Evolutionary conservation across 2,888 invertebrate genomes (phyloP).

Genomic region (Achlya flavicornis): DNA sequence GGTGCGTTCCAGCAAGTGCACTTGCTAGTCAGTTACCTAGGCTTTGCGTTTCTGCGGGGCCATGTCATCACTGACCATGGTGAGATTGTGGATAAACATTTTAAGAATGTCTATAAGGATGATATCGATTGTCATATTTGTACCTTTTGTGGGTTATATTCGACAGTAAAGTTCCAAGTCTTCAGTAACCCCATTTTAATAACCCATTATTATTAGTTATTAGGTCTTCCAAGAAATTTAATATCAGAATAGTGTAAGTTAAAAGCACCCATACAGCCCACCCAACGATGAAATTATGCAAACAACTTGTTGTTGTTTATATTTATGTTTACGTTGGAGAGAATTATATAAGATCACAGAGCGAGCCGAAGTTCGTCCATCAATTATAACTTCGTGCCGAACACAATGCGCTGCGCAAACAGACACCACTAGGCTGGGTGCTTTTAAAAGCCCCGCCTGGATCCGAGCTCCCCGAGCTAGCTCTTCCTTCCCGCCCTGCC

Average conservation of each 20-base stretch:
- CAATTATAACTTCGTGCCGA: constrained; percentile 23
- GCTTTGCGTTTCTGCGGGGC: no score
- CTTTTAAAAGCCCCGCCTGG: background rate
- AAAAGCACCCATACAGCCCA: background rate
- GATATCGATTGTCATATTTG: no score
- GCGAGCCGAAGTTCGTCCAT: constrained; percentile 19
- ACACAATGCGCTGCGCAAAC: constrained; percentile 13
- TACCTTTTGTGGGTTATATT: no score
- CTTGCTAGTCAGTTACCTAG: no score
- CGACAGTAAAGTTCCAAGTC: no score
- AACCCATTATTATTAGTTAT: no score
- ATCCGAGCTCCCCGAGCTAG: background rate
- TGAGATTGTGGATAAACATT: no score
- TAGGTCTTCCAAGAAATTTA: background rate
- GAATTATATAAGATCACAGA: constrained; percentile 17
- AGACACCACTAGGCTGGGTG: background rate
- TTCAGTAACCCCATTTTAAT: no score
- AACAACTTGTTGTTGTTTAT: constrained; percentile 22
- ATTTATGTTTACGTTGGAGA: constrained; percentile 16
- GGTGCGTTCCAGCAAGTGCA: no score
- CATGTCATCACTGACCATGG: no score
- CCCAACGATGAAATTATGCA: constrained; percentile 19
- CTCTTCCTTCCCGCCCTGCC: background rate
- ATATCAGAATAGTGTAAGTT: background rate
- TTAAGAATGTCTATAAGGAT: no score